Conservation (phyloP, 1,140 invertebrate species). For the Araneus ventricosus region DNA sequence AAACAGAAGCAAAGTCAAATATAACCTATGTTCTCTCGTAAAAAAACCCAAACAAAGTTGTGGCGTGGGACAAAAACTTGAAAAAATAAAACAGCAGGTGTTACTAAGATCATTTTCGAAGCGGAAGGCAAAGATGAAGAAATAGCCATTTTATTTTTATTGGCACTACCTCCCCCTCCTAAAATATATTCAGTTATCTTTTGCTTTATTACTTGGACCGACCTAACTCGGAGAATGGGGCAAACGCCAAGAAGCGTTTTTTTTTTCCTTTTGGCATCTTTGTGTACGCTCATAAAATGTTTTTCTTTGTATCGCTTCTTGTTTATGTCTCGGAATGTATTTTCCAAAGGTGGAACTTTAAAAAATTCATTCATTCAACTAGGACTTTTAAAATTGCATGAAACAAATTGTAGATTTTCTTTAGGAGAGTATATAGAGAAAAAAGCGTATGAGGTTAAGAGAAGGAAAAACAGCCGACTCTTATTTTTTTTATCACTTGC, state of each 20-base stretch:
- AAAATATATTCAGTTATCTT: constrained; percentile 52
- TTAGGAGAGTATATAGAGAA: not conserved
- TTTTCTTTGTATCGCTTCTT: not conserved
- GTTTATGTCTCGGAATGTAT: not conserved
- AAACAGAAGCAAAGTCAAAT: constrained; percentile 28
- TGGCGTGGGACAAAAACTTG: not conserved
- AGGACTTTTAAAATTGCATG: constrained; percentile 33
- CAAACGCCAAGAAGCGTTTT: constrained; percentile 30
- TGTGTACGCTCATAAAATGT: constrained; percentile 16
- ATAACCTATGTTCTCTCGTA: not conserved
- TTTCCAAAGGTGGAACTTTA: constrained; percentile 21
- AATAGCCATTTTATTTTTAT: constrained; percentile 68
- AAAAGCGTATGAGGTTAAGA: not conserved
- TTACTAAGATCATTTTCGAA: constrained; percentile 58
- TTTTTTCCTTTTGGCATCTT: not conserved
- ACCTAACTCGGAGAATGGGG: constrained; percentile 37
- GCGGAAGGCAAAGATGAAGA: constrained; percentile 46
- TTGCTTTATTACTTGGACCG: constrained; percentile 38
- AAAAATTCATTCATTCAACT: constrained; percentile 51
- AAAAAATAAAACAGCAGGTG: constrained; percentile 67
- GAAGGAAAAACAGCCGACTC: not conserved
- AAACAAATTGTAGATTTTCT: constrained; percentile 54
- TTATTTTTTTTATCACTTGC: not conserved
- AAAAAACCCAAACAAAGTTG: constrained; percentile 23
- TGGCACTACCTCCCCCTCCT: not conserved